Evolutionary conservation across 2,113 vertebrate genomes (phyloP).

Genomic region (Abramis brama): DNA sequence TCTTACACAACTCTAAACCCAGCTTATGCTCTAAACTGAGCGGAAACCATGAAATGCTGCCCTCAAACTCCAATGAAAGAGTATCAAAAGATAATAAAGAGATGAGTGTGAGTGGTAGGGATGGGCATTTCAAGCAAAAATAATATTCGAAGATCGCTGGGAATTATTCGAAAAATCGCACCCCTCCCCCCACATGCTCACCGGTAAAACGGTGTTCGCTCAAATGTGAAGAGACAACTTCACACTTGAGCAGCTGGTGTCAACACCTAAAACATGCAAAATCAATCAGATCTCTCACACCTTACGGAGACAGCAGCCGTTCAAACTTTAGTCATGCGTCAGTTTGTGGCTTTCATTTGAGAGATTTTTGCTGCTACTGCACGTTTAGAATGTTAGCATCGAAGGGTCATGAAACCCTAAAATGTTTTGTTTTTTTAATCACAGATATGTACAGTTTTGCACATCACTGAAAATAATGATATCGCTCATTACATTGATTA

Average conservation of each 20-base stretch:
- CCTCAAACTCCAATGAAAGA: neutral
- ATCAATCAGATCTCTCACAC: neutral
- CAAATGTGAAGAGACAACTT: neutral
- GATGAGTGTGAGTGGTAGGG: neutral
- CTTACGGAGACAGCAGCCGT: neutral
- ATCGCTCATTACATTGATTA: too few species aligned
- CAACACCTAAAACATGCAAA: constrained; percentile 32
- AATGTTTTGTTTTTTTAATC: too few species aligned
- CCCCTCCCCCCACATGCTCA: too few species aligned
- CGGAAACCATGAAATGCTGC: neutral
- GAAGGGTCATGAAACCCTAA: neutral
- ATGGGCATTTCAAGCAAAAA: too few species aligned
- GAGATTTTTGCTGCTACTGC: neutral
- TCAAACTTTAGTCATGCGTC: neutral
- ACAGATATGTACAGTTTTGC: too few species aligned
- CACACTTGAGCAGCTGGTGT: constrained; percentile 28
- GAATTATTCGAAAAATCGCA: too few species aligned
- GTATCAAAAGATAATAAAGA: neutral
- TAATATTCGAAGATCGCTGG: too few species aligned
- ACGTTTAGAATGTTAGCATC: neutral
- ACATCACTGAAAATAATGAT: too few species aligned
- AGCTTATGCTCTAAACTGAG: neutral
- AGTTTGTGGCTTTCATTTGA: neutral
- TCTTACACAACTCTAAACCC: constrained; percentile 17
- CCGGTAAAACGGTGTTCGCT: too few species aligned